Percentiles rank a stretch among this genome's conserved stretches.
Evolutionary conservation across 2,113 vertebrate genomes (phyloP).

Genomic region (Ochotona princeps): DNA sequence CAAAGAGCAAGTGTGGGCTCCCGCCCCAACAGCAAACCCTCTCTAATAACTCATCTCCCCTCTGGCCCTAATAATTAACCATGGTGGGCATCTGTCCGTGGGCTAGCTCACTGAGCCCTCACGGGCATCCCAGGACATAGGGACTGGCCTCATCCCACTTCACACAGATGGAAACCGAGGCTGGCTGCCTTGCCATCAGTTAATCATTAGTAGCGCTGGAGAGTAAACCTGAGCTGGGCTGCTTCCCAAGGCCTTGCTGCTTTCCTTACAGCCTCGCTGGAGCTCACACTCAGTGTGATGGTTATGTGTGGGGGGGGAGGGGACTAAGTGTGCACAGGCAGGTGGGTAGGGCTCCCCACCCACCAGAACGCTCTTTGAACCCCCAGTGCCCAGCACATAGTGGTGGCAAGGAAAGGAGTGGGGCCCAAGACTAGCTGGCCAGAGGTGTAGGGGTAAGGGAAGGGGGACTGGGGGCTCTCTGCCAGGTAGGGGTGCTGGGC

Average conservation of each 20-base stretch:
- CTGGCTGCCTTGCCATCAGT: not conserved
- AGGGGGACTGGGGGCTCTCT: not conserved
- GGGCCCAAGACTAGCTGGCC: not conserved
- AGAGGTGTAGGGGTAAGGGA: not conserved
- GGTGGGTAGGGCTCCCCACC: not conserved
- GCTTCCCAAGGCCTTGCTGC: not conserved
- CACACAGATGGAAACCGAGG: conserved; percentile 29
- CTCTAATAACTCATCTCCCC: no score
- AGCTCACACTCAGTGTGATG: not conserved
- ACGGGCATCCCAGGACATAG: not conserved
- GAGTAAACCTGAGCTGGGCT: not conserved
- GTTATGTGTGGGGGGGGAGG: no score
- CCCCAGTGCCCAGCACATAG: not conserved
- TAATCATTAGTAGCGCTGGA: not conserved
- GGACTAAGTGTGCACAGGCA: not conserved
- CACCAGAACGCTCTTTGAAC: not conserved
- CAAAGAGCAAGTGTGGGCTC: not conserved
- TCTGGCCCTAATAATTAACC: no score
- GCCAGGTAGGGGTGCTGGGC: not conserved
- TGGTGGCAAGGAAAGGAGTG: conserved; percentile 19
- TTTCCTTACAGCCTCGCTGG: not conserved
- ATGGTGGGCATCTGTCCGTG: not conserved
- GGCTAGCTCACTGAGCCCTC: not conserved
- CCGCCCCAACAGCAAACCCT: not conserved
- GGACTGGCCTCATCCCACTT: not conserved